Percentiles rank a stretch among this genome's conserved stretches.
Evolutionary conservation across 2,113 vertebrate genomes (phyloP).

Genomic region (Neogobius melanostomus): DNA sequence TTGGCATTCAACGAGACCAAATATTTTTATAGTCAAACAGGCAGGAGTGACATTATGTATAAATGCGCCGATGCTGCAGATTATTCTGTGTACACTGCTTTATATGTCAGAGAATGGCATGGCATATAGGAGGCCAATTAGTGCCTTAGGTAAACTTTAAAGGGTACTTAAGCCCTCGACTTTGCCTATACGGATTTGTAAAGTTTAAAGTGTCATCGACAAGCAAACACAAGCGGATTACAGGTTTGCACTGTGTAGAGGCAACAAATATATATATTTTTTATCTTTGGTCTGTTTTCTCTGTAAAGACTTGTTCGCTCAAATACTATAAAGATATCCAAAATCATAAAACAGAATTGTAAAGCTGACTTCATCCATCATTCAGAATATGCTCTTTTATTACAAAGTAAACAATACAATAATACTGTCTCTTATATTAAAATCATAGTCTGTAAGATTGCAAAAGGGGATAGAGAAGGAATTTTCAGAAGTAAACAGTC

Average conservation of each 20-base stretch:
- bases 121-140: slow-evolving; percentile 40
- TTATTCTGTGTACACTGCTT: slow-evolving; percentile 1
- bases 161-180: slow-evolving; percentile 41
- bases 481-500: no score
- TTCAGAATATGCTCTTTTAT: no score
- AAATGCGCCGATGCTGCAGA: not conserved
- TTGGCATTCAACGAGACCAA: slow-evolving; percentile 10
- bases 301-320: no score
- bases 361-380: no score
- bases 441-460: no score
- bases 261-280: not conserved
- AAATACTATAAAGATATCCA: no score
- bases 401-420: no score
- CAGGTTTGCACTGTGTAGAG: not conserved
- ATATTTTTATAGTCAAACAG: not conserved
- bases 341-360: no score
- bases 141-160: slow-evolving; percentile 45
- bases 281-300: no score
- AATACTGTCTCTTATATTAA: no score
- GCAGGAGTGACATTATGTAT: not conserved
- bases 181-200: slow-evolving; percentile 26
- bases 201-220: not conserved
- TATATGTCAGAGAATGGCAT: slow-evolving; percentile 41
- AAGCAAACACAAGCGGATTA: not conserved
- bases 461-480: no score